Base-by-base conservation (phyloP, 2,797 vertebrate genomes). In the Pelobates cultripes region DNA sequence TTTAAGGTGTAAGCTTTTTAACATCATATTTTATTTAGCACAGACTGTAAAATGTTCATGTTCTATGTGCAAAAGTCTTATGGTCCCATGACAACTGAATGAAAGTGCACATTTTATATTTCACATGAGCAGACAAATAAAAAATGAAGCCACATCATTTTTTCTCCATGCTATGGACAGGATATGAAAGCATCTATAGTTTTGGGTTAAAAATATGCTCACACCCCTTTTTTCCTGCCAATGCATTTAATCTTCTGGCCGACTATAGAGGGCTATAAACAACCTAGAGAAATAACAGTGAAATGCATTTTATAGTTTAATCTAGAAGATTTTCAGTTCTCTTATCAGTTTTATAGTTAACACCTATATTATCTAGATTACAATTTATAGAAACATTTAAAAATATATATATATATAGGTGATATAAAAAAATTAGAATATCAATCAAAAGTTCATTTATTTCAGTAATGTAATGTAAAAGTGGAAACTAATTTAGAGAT, bases 61-160 rank as follows among this genome's bases (percentile, higher is more conserved):
- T 79, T 79, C 77, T 79, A 51, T 43, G 67, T 57, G 68, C 45
- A 70, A 42, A n/a, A 42, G 45, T 73, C 43, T 73, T 72, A 40
- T 66, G 44, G 77, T 73, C 77, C 77, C 70, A 53, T 66, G 77
- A 79, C 77, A 79, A 66, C 60, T 15, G 43, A 79, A 79, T 42
- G 44, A 79, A 71, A 72, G 43, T 51, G 42, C 60, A 66, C 63
- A 17, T 64, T 47, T 72, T 61, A 63, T 61, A 71, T 45, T 7
- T 42, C 43, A 71, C 55, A 78, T 64, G 60, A 73, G 77, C 43
- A 73, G 70, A 53, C 55, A 42, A 51, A 71, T 51, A 71, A 68
- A 63, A 61, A 47, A 71, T 70, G 7, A 66, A 73, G 70, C 60
- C 51, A 28, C 43, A 72, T 15, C 43, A 10, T 68, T 45, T 70